Conservation (phyloP, 2,797 vertebrate species). For the Semaprochilodus insignis region DNA sequence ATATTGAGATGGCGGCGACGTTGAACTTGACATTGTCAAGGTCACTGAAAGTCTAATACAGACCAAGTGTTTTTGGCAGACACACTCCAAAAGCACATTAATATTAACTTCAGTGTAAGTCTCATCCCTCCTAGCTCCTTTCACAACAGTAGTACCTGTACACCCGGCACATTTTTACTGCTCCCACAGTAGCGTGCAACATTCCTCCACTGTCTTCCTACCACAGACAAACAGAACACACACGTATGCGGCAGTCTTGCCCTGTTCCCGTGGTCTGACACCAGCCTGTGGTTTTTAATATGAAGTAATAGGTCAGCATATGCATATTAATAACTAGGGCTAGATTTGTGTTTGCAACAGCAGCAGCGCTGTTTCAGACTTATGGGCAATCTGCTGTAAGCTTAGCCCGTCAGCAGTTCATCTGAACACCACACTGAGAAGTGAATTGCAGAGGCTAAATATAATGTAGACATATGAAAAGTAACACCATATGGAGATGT, state of each 20-base stretch:
- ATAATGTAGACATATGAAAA: neutral
- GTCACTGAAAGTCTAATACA: neutral
- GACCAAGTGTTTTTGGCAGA: neutral
- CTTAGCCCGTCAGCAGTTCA: neutral
- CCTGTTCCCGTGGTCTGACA: neutral
- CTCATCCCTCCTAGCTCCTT: neutral
- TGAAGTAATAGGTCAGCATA: conserved; percentile 20
- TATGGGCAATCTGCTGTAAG: neutral
- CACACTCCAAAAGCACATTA: neutral
- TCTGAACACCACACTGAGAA: neutral
- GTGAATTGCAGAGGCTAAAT: conserved; percentile 1
- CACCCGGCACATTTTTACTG: conserved; percentile 40
- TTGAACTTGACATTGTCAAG: conserved; percentile 10
- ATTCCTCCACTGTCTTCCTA: conserved; percentile 37
- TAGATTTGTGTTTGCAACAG: neutral
- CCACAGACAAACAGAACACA: conserved; percentile 23
- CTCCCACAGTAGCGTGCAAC: conserved; percentile 45
- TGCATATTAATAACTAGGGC: conserved; percentile 1
- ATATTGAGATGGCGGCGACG: neutral
- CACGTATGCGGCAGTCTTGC: conserved; percentile 1
- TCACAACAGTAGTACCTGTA: conserved; percentile 26
- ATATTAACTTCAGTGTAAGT: neutral
- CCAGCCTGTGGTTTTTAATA: neutral
- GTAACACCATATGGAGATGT: neutral
- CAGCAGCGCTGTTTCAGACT: neutral